These are phyloP conservation scores for Ctenicera cuprea DNA, from an alignment of 2,888 invertebrate genomes.

Conservation along the genomic window DNA sequence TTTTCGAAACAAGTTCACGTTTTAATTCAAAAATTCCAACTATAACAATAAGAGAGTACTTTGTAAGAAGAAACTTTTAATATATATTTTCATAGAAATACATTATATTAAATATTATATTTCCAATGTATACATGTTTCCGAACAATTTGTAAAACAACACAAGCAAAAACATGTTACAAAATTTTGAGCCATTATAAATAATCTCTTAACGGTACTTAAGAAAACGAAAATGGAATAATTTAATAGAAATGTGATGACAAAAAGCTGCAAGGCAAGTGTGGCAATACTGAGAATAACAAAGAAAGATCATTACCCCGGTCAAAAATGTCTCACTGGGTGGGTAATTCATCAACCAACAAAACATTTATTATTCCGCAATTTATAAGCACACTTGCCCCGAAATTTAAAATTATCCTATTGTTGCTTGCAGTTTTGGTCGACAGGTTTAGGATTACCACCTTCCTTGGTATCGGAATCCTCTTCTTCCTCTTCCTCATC, in stretches of 20 bases:
- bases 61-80: too few relatives aligned
- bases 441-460: conserved; percentile 53
- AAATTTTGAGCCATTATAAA: conserved; percentile 38
- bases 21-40: too few relatives aligned
- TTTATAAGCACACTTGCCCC: conserved; percentile 22
- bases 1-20: too few relatives aligned
- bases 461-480: conserved; percentile 67
- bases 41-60: too few relatives aligned
- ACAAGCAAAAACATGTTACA: conserved; percentile 43
- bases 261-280: conserved; percentile 14
- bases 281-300: neutral
- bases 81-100: neutral
- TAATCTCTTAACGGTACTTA: conserved; percentile 32
- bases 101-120: conserved; percentile 40
- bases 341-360: neutral
- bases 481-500: conserved; percentile 78
- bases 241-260: conserved; percentile 32
- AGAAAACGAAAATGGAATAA: conserved; percentile 31
- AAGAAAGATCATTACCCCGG: neutral
- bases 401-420: conserved; percentile 55
- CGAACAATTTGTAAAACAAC: conserved; percentile 40
- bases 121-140: conserved; percentile 37
- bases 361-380: neutral
- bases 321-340: neutral
- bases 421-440: conserved; percentile 70